Evolutionary conservation across 2,113 vertebrate species (phyloP), one percentile per base, ranked within the genome.

Genomic region (Sterna hirundo): DNA sequence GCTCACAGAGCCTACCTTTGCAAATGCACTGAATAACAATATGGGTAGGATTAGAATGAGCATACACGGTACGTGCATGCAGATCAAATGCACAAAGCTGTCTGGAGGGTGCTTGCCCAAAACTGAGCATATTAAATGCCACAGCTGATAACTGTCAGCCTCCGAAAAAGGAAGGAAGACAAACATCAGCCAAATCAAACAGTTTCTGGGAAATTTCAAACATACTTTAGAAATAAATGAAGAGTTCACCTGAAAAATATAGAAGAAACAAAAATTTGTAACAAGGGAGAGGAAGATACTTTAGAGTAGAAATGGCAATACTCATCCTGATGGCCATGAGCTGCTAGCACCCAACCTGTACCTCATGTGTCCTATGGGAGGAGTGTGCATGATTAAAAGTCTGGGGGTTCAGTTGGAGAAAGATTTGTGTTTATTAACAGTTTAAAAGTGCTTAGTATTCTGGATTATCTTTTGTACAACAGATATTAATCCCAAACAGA

Each of bases 351-450:
- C 16, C 13, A 54, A 38, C 30, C 22, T 34, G 18, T 34, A 51
- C 4, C 15, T 11, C 14, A 32, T 0, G 1, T 2, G 23, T n/a
- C 66, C 47, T 44, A 26, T 30, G 30, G 15, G 12, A 62, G 16
- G 5, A 30, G 12, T 36, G 20, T 4, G 0, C 36, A 30, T 34
- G 23, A 10, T 27, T 70, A 44, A 10, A 81, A 88, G 60, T 65
- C 60, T 26, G 19, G 10, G 19, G 1, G 0, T 16, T 70, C 13
- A 42, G 44, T 9, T 64, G 15, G 5, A 61, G 27, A 51, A 68
- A 77, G 3, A 13, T 62, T n/a, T 83, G 5, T 27, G 4, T 38
- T 83, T 27, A 46, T 54, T 29, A 62, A 25, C 3, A 29, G 51
- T 57, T 57, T 19, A 4, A 30, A 78, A 86, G 36, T 51, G 11